Evolutionary conservation across 2,888 invertebrate genomes (phyloP).

Genomic region (Macaria liturata): DNA sequence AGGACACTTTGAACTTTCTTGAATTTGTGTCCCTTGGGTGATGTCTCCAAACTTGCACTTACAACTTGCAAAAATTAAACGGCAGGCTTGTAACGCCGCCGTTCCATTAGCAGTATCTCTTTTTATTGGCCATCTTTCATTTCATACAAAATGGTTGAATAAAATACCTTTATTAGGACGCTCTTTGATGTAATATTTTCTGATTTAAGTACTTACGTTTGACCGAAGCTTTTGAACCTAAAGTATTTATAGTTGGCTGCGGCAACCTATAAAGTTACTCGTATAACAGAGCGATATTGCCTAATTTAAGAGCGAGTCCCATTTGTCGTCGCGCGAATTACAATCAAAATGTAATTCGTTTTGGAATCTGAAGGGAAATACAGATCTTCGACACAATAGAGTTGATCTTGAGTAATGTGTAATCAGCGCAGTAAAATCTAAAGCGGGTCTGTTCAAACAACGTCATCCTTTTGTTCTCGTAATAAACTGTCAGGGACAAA

Average conservation of each 20-base stretch:
- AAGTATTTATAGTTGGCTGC: conserved; percentile 25
- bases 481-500: conserved; percentile 76
- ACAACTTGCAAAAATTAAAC: conserved; percentile 34
- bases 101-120: conserved; percentile 14
- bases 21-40: conserved; percentile 47
- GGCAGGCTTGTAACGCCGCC: conserved; percentile 20
- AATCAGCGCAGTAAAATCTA: conserved; percentile 70
- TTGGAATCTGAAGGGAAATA: conserved; percentile 59
- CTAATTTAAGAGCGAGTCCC: conserved; percentile 48
- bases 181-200: conserved; percentile 9
- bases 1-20: conserved; percentile 55
- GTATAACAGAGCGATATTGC: conserved; percentile 35
- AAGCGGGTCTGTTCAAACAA: conserved; percentile 68
- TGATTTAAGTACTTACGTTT: conserved; percentile 6
- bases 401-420: conserved; percentile 66
- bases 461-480: conserved; percentile 72
- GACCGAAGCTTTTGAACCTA: conserved; percentile 1
- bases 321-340: conserved; percentile 55
- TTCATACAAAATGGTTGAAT: conserved; percentile 8
- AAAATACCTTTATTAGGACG: conserved; percentile 12
- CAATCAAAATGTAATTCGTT: conserved; percentile 60
- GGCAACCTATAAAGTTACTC: conserved; percentile 29
- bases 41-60: conserved; percentile 35
- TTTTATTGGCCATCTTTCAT: conserved; percentile 16
- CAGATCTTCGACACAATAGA: conserved; percentile 64